A percentile compares a stretch with the other conserved stretches of the same genome.
phyloP scores from a whole-genome alignment of 2,888 invertebrate species.

The Acheta domesticus region DNA sequence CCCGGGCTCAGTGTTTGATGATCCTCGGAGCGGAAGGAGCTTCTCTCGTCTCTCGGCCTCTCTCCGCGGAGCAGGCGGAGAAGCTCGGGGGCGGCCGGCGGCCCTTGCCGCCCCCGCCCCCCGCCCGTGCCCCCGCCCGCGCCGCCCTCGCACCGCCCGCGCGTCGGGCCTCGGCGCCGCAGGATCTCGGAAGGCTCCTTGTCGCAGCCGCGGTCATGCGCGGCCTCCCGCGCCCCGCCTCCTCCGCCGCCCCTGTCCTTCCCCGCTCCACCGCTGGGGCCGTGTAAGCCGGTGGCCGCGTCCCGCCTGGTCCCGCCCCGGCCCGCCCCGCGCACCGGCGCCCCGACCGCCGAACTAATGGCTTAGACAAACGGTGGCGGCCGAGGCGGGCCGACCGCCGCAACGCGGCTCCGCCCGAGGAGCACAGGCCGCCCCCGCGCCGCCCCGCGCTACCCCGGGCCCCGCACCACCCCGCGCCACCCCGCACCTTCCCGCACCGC shows the following conservation, averaged over 20 bases:
- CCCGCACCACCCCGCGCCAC: not conserved
- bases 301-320: not conserved
- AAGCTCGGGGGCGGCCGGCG: not conserved
- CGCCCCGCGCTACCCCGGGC: not conserved
- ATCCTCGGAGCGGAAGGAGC: conserved; percentile 9
- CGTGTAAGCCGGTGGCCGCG: conserved; percentile 5
- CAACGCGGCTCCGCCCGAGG: not conserved
- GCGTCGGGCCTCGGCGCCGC: not conserved
- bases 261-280: not conserved
- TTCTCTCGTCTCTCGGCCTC: not conserved
- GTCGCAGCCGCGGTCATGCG: conserved; percentile 7
- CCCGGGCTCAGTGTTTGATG: conserved; percentile 5
- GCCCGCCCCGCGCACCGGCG: not conserved
- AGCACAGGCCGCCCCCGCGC: not conserved
- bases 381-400: not conserved
- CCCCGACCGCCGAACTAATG: conserved; percentile 18
- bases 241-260: not conserved
- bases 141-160: not conserved
- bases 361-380: conserved; percentile 18
- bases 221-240: not conserved
- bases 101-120: not conserved
- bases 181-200: conserved; percentile 1
- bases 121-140: too few relatives aligned
- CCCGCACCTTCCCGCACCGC: not conserved
- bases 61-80: not conserved